phyloP scores from a whole-genome alignment of 2,797 vertebrate species.

The Sciurus vulgaris region DNA sequence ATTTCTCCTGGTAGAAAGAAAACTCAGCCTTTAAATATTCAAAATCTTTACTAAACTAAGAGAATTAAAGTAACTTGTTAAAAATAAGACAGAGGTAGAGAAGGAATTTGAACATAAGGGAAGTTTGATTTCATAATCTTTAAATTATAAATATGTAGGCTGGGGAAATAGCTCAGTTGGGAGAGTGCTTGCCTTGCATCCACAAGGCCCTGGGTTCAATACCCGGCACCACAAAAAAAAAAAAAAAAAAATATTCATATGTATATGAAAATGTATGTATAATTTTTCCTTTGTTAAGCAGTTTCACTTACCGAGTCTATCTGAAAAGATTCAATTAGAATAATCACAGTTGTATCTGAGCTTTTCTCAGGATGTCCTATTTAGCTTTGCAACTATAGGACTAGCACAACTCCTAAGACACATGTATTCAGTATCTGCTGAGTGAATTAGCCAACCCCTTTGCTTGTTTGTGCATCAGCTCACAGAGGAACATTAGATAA shows the following conservation, averaged over 20 bases:
- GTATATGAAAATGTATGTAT: too few species aligned
- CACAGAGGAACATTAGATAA: neutral
- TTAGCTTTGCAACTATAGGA: neutral
- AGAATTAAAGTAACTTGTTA: neutral
- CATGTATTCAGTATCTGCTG: neutral
- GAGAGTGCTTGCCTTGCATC: too few species aligned
- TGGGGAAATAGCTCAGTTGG: too few species aligned
- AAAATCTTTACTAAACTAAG: neutral
- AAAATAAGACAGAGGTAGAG: slow-evolving; percentile 2
- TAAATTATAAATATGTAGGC: neutral
- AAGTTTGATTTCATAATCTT: neutral
- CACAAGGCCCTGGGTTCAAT: too few species aligned
- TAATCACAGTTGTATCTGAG: neutral
- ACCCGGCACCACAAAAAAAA: too few species aligned
- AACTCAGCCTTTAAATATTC: neutral
- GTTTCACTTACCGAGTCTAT: neutral
- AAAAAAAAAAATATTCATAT: neutral
- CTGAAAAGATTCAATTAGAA: slow-evolving; percentile 41
- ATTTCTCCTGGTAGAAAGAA: neutral
- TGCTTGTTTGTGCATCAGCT: neutral
- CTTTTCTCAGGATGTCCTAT: slow-evolving; percentile 16
- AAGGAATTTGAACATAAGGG: neutral
- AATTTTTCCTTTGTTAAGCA: slow-evolving; percentile 18
- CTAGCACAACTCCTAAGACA: neutral
- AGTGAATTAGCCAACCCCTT: neutral